phyloP scores from a whole-genome alignment of 2,797 vertebrate species.

The Sebastiscus tertius region DNA sequence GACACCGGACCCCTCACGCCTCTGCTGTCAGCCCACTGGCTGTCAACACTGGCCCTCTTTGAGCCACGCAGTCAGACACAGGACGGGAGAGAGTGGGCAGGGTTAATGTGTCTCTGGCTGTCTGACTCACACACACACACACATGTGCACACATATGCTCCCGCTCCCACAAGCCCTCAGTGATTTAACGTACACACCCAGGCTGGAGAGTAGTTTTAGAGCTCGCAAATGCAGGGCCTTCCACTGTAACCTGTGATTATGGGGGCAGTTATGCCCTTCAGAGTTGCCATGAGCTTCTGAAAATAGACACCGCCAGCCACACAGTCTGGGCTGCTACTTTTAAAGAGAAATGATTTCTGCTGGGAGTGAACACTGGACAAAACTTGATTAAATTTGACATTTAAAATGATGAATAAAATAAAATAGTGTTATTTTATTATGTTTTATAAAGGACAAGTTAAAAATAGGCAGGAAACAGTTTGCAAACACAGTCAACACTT shows the following conservation, averaged over 20 bases:
- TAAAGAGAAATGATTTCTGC: constrained; percentile 76
- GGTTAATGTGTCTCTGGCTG: constrained; percentile 52
- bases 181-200: constrained; percentile 76
- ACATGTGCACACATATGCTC: constrained; percentile 41
- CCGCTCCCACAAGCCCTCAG: constrained; percentile 56
- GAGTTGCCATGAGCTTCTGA: constrained; percentile 80
- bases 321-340: constrained; percentile 80
- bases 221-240: constrained; percentile 71
- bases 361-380: constrained; percentile 17
- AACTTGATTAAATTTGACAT: not conserved
- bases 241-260: constrained; percentile 82
- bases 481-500: not conserved
- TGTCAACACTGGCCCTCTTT: constrained; percentile 72
- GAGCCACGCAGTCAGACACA: constrained; percentile 63
- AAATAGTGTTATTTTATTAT: not conserved
- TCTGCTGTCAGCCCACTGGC: constrained; percentile 66
- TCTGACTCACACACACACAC: constrained; percentile 36
- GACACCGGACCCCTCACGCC: constrained; percentile 64
- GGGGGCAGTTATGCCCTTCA: constrained; percentile 80
- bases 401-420: not conserved
- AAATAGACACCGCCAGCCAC: constrained; percentile 84
- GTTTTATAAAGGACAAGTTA: not conserved
- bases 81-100: constrained; percentile 56
- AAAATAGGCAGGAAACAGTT: not conserved
- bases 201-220: constrained; percentile 67